Evolutionary conservation across 2,888 invertebrate species (phyloP), one percentile per base, ranked within the genome.

Genomic region (Lypha dubia): DNA sequence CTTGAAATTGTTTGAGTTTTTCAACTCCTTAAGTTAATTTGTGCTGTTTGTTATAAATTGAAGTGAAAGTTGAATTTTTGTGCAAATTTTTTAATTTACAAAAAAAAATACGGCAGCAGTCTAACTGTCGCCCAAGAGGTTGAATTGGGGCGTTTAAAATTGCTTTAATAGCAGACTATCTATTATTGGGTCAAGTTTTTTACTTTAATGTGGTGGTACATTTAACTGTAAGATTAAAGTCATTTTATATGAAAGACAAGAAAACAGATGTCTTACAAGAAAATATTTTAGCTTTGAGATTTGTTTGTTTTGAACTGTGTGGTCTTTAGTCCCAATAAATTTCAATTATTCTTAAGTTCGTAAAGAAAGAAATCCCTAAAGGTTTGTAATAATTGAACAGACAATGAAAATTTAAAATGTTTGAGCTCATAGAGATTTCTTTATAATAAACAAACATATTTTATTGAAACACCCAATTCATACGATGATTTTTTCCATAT

Each of bases 1-100:
- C 20, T 32, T 8, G 28, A 70, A 38, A 56, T 75, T 38, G 17
- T 46, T 60, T 9, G 46, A 70, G 53, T 46, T 56, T 71, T 49
- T 49, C 2, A 20, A 32, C 9, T 32, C 13, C 20, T 49, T 5
- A 56, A 56, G n/a, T 70, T 41, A 38, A 53, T 70, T 62, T 46
- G 38, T 28, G 15, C 11, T 56, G 5, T 28, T 41, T 3, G 58
- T 38, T 38, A 11, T 8, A 17, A 65, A n/a, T n/a, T n/a, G 11
- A 75, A 70, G 53, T 75, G 68, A 81, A 75, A 81, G 81, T 63
- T 41, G 51, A 51, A 53, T 24, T 79, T 67, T 49, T 49, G 8
- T 24, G 28, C 24, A 51, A 79, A 77, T 41, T 28, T 58, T 17
- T 51, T 58, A 15, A 65, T 20, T 20, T 17, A n/a, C 35, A 58